A percentile compares a stretch with the other conserved stretches of the same genome.
These are phyloP conservation scores for Platygyra sinensis DNA, from an alignment of 64 coral and sea anemone species.

Conservation along the genomic window DNA sequence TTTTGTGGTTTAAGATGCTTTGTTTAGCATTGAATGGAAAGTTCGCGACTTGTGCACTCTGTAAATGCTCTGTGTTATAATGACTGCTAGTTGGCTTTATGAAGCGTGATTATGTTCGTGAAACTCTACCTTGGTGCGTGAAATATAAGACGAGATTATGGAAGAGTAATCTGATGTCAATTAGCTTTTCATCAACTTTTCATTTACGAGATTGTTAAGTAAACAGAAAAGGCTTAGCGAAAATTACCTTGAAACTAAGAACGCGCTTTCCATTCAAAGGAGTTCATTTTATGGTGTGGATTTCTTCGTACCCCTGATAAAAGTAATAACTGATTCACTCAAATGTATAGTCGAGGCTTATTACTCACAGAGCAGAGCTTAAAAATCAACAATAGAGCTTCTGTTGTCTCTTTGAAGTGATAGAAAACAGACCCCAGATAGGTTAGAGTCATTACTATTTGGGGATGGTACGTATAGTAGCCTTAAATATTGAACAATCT, in stretches of 20 bases:
- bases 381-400: not conserved
- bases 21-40: conserved; percentile 2
- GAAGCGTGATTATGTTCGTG: not conserved
- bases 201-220: conserved; percentile 21
- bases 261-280: not conserved
- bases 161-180: not conserved
- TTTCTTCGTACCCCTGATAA: not conserved
- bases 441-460: not conserved
- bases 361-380: too few species aligned
- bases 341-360: too few species aligned
- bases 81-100: too few species aligned
- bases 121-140: not conserved
- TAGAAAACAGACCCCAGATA: not conserved
- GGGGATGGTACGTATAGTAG: too few species aligned
- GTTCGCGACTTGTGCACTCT: not conserved
- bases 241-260: conserved; percentile 25
- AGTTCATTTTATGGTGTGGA: not conserved
- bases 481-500: too few species aligned
- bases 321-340: not conserved
- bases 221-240: conserved; percentile 25
- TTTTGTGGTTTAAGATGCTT: not conserved
- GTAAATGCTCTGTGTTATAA: too few species aligned
- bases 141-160: not conserved
- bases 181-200: conserved; percentile 40
- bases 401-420: not conserved